phyloP scores from a whole-genome alignment of 2,113 vertebrate genomes.

The Hippocampus barbouri region DNA sequence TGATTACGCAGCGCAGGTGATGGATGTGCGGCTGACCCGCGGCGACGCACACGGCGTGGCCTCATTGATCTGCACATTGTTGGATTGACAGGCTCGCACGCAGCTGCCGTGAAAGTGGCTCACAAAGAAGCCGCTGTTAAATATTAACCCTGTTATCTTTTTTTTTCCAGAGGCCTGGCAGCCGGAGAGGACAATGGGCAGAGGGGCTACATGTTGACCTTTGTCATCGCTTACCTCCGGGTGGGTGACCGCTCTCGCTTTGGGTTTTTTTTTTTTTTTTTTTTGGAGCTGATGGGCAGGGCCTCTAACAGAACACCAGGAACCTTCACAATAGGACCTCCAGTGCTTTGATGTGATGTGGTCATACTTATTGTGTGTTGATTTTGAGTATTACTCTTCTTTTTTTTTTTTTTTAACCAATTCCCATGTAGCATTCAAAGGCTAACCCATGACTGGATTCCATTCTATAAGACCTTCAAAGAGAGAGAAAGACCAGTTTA shows the following conservation, averaged over 20 bases:
- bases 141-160: constrained; percentile 74
- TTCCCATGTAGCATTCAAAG: background rate
- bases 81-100: constrained; percentile 57
- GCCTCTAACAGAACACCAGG: constrained; percentile 29
- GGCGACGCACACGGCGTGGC: constrained; percentile 40
- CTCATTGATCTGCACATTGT: constrained; percentile 66
- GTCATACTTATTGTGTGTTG: constrained; percentile 47
- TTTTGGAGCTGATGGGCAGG: constrained; percentile 20
- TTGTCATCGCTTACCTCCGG: constrained; percentile 96
- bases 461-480: background rate
- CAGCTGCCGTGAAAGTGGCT: constrained; percentile 52
- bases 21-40: constrained; percentile 68
- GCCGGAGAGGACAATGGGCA: constrained; percentile 99
- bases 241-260: constrained; percentile 75
- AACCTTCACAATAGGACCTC: constrained; percentile 53
- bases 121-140: constrained; percentile 65
- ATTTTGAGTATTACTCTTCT: background rate
- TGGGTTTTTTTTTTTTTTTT: constrained; percentile 17
- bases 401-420: background rate
- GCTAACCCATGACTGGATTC: background rate
- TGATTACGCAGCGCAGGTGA: constrained; percentile 69
- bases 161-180: constrained; percentile 87
- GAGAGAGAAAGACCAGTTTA: too few relatives aligned
- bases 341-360: constrained; percentile 50
- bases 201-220: constrained; percentile 97